phyloP scores from a whole-genome alignment of 2,888 invertebrate genomes.

The Rhagonycha fulva region DNA sequence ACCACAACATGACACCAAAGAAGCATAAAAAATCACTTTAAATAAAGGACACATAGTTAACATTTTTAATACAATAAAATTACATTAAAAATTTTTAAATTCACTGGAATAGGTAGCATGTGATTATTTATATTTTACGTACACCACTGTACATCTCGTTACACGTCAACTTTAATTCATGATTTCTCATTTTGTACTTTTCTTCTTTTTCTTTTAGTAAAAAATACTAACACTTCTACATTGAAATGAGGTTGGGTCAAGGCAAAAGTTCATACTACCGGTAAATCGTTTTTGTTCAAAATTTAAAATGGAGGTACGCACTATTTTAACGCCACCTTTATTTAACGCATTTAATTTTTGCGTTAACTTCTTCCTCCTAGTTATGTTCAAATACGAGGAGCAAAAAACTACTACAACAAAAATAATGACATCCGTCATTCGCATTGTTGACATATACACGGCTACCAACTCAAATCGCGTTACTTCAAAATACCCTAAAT shows the following conservation, averaged over 20 bases:
- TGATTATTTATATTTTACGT: not conserved
- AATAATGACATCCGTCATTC: not conserved
- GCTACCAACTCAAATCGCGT: not conserved
- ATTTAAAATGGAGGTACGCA: not conserved
- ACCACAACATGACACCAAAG: constrained; percentile 13
- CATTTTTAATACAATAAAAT: constrained; percentile 4
- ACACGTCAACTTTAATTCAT: not conserved
- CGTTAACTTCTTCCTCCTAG: not conserved
- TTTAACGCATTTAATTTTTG: not conserved
- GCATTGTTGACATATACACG: not conserved
- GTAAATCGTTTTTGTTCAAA: constrained; percentile 9
- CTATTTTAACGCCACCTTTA: not conserved
- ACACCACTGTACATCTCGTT: not conserved
- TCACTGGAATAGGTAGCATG: not conserved
- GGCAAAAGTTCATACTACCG: constrained; percentile 38
- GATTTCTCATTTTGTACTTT: constrained; percentile 3
- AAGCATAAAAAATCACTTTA: constrained; percentile 5
- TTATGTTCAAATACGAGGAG: not conserved
- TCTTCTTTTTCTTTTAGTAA: not conserved
- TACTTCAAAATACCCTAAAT: not conserved
- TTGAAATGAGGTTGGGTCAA: constrained; percentile 27
- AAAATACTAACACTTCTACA: constrained; percentile 2
- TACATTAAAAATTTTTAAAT: not conserved
- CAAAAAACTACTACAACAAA: not conserved
- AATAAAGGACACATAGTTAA: constrained; percentile 9